Evolutionary conservation across 2,888 invertebrate genomes (phyloP), one percentile per base, ranked within the genome.

Genomic region (Pandemis cinnamomeana): DNA sequence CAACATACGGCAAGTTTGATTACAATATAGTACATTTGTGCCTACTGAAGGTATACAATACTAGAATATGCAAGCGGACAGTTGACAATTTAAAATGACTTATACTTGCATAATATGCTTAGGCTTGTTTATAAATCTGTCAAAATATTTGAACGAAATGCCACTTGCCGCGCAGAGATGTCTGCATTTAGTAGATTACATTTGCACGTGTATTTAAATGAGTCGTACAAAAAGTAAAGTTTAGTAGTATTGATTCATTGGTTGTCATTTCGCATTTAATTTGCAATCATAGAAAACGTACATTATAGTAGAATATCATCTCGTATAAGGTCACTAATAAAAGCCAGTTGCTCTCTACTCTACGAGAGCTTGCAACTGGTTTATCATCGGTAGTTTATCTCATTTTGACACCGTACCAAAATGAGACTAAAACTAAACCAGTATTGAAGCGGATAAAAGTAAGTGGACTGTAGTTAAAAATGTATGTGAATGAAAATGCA

Each of bases 141-240:
- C 64, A 66, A 66, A 66, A 48, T 48, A 48, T 66, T 66, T 48
- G 46, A 48, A 66, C 44, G 8, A 63, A 63, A 61, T 61, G 63
- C 44, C 44, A 20, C 44, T 63, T 63, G 44, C 63, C 63, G 42
- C 8, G 42, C 10, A 10, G 61, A 44, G 63, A 44, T 63, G 42
- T 8, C 63, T 63, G 63, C 36, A n/a, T 41, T 36, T 61, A 41
- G 41, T 41, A 58, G 58, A n/a, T 36, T 36, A 36, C 36, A 36
- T 60, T 13, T 20, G 36, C 11, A 36, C 60, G 6, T 11, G 13
- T 61, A n/a, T 61, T 61, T 61, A 61, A 42, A 60, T 13, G 11
- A 36, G 60, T 13, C 51, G n/a, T 3, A 7, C 4, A 15, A 55
- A 53, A 55, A 55, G n/a, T n/a, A 2, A n/a, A 7, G 53, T 8